phyloP scores from a whole-genome alignment of 2,797 vertebrate species.

The Hyperoplus lanceolatus region DNA sequence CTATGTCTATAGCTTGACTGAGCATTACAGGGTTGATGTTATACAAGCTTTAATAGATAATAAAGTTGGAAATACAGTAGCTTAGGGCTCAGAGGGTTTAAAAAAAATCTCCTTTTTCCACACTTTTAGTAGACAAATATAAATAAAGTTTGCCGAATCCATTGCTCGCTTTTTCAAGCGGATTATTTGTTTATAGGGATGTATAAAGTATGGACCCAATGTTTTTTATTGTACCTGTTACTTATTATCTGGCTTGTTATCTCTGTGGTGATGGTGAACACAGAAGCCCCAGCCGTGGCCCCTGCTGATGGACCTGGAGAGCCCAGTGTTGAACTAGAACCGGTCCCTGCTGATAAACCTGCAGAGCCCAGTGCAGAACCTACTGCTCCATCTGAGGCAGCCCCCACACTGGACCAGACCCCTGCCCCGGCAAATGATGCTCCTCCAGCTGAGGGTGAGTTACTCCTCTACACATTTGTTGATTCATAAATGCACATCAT shows the following conservation, averaged over 20 bases:
- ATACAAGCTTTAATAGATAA: too few relatives aligned
- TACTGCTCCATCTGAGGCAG: conserved; percentile 1
- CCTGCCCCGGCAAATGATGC: conserved; percentile 37
- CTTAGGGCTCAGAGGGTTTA: too few relatives aligned
- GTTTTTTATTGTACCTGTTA: conserved; percentile 18
- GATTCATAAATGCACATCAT: not conserved
- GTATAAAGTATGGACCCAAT: not conserved
- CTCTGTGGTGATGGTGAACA: conserved; percentile 16
- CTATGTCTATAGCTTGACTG: too few relatives aligned
- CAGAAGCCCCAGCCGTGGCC: conserved; percentile 42
- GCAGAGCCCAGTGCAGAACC: conserved; percentile 5
- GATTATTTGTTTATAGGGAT: not conserved
- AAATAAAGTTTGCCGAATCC: not conserved
- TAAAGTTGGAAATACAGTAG: too few relatives aligned
- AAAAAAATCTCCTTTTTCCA: not conserved
- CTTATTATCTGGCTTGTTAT: conserved; percentile 21
- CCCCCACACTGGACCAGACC: conserved; percentile 16
- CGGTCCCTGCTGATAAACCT: conserved; percentile 17
- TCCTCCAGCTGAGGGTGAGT: conserved; percentile 65
- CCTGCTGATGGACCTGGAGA: conserved; percentile 39
- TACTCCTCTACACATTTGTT: not conserved
- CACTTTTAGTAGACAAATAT: not conserved
- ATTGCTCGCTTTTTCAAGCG: not conserved
- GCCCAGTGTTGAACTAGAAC: conserved; percentile 24
- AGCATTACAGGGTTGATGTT: too few relatives aligned